A percentile compares a stretch with the other conserved stretches of the same genome.
Evolutionary conservation across 2,797 vertebrate genomes (phyloP).

Genomic region (Siniperca obscura): DNA sequence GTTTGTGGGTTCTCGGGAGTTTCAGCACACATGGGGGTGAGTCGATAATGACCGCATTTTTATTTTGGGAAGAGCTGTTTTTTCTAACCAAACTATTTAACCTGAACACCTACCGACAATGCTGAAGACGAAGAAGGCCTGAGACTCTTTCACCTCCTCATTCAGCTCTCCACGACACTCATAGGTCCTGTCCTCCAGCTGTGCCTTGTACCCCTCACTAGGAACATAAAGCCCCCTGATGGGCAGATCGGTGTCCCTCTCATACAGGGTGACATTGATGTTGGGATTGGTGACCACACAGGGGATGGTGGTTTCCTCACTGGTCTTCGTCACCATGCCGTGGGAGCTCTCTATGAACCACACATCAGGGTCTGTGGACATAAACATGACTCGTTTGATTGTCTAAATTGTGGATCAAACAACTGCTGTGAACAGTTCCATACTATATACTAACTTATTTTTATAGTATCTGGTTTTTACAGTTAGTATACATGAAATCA

Average conservation of each 20-base stretch:
- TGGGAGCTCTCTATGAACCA: slow-evolving; percentile 88
- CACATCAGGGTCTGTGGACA: slow-evolving; percentile 85
- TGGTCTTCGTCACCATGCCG: slow-evolving; percentile 89
- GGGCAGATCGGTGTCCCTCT: slow-evolving; percentile 83
- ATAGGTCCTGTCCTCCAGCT: slow-evolving; percentile 91
- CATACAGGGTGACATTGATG: slow-evolving; percentile 90
- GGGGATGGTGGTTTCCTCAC: slow-evolving; percentile 87
- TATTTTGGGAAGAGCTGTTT: slow-evolving; percentile 9
- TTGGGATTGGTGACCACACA: slow-evolving; percentile 93
- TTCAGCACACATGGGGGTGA: not conserved
- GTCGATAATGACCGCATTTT: slow-evolving; percentile 24
- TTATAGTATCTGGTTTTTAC: not conserved
- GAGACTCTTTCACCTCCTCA: slow-evolving; percentile 87
- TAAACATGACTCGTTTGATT: not conserved
- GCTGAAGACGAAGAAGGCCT: slow-evolving; percentile 87
- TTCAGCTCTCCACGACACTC: slow-evolving; percentile 89
- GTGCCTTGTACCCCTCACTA: slow-evolving; percentile 89
- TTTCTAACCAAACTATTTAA: not conserved
- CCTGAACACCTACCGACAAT: slow-evolving; percentile 85
- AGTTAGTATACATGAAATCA: not conserved
- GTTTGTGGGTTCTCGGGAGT: slow-evolving; percentile 12
- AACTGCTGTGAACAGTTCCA: not conserved
- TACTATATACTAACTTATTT: not conserved
- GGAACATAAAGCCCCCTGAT: slow-evolving; percentile 85
- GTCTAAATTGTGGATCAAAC: not conserved